Evolutionary conservation across 2,113 vertebrate genomes (phyloP).

Genomic region (Dolichallabes microphthalmus): DNA sequence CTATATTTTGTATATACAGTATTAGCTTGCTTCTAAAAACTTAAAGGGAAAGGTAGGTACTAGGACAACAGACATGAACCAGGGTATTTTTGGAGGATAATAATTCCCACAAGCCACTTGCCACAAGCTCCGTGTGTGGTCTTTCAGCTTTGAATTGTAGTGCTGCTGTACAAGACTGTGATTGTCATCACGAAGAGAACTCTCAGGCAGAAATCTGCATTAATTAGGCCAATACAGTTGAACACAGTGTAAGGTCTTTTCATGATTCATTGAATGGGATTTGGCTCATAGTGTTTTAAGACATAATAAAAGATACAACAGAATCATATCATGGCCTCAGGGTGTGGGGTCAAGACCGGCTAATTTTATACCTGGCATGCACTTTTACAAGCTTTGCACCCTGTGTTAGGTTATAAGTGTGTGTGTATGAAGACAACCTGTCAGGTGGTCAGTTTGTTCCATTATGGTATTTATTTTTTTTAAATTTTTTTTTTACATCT

Average conservation of each 20-base stretch:
- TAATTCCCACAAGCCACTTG: background rate
- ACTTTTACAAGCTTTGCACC: background rate
- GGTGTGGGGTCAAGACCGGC: background rate
- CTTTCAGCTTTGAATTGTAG: constrained; percentile 11
- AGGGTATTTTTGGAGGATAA: background rate
- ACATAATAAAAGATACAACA: constrained; percentile 6
- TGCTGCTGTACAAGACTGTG: background rate
- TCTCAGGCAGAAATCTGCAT: background rate
- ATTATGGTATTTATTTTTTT: background rate
- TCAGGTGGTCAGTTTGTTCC: background rate
- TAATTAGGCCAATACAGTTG: background rate
- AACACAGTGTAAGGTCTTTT: background rate
- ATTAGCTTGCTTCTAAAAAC: background rate
- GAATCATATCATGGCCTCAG: background rate
- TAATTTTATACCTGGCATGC: constrained; percentile 14
- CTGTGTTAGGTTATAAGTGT: background rate
- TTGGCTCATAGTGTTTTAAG: background rate
- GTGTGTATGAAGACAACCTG: background rate
- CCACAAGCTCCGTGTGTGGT: background rate
- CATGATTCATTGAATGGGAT: background rate
- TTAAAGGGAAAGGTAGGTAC: background rate
- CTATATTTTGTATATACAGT: too few relatives aligned
- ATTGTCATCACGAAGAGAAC: background rate
- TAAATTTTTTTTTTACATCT: background rate
- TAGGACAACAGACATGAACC: background rate